A percentile compares a stretch with the other conserved stretches of the same genome.
Conservation (phyloP, 2,888 invertebrate genomes). For the Scotopteryx bipunctaria region DNA sequence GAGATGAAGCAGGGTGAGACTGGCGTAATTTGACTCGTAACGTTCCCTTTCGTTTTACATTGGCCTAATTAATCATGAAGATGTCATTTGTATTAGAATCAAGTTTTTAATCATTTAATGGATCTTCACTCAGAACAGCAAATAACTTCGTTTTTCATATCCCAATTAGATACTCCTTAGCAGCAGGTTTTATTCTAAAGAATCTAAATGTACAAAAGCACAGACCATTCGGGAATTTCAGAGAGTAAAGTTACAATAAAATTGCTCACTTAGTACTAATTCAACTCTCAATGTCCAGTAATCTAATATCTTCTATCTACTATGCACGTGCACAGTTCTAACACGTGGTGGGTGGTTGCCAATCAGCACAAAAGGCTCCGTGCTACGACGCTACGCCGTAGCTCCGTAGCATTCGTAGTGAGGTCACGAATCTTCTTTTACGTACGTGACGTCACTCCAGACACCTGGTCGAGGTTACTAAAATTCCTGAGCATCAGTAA, state of each 20-base stretch:
- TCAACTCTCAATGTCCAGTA: constrained; percentile 7
- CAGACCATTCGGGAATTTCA: background rate
- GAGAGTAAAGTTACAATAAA: background rate
- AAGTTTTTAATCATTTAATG: background rate
- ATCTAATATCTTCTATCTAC: constrained; percentile 15
- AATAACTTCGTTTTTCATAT: too few species aligned
- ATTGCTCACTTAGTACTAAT: background rate
- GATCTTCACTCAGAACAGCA: too few species aligned
- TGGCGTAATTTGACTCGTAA: constrained; percentile 52
- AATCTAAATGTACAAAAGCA: background rate
- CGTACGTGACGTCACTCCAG: constrained; percentile 44
- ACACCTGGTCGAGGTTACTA: constrained; percentile 39
- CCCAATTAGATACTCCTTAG: too few species aligned
- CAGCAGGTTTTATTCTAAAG: too few species aligned
- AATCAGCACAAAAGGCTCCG: constrained; percentile 48
- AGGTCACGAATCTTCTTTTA: constrained; percentile 20
- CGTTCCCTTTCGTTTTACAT: constrained; percentile 46
- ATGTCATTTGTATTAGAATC: constrained; percentile 26
- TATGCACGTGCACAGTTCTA: constrained; percentile 26
- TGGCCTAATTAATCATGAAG: constrained; percentile 47
- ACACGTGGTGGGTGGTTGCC: constrained; percentile 36
- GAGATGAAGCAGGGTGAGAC: constrained; percentile 43
- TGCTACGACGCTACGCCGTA: constrained; percentile 50
- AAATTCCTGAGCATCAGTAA: constrained; percentile 49
- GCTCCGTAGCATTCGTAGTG: constrained; percentile 32